Base-by-base conservation (phyloP, 2,888 invertebrate species). In the Halictus quadricinctus region DNA sequence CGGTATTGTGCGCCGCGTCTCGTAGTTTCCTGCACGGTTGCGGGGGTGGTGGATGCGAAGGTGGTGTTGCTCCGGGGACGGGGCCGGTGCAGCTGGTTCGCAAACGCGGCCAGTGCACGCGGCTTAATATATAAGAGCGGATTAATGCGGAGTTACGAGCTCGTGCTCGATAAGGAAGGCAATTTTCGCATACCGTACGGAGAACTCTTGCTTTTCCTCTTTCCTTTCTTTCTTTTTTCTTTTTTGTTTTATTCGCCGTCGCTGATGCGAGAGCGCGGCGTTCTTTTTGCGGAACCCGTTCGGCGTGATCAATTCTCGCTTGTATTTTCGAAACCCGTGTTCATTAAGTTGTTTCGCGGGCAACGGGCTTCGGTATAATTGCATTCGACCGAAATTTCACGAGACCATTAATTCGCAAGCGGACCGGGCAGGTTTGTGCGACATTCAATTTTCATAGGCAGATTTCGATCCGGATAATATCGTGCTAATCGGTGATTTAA, bases 1-100 rank as follows among this genome's bases (percentile, higher is more conserved):
- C 92, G 91, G 93, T 93, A 94, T 94, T 94, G 94, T 94, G 92
- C 87, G 91, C 89, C 90, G 89, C 92, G 88, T 92, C 80, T 85
- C 91, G 88, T 90, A 90, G 89, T 90, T 92, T 89, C 87, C 89
- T 81, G 86, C 88, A 82, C 84, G 80, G 73, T 70, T 54, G 84
- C 64, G 73, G 79, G 81, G 79, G 80, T 21, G 79, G 81, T 18
- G 72, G 85, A 36, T 74, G 25, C 58, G 72, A 84, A 70, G 75
- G 78, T 66, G 80, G 64, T 18, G 75, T n/a, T 36, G 78, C 43
- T 50, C 36, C 74, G 69, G 75, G 84, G 60, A 76, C 60, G 72
- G 58, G 76, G 76, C 70, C 75, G 89, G 66, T 76, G 82, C 83
- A 83, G 84, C 85, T 83, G 87, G 60, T 82, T 88, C 82, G 86